phyloP scores from a whole-genome alignment of 2,888 invertebrate species.

The Sepioteuthis lessoniana region DNA sequence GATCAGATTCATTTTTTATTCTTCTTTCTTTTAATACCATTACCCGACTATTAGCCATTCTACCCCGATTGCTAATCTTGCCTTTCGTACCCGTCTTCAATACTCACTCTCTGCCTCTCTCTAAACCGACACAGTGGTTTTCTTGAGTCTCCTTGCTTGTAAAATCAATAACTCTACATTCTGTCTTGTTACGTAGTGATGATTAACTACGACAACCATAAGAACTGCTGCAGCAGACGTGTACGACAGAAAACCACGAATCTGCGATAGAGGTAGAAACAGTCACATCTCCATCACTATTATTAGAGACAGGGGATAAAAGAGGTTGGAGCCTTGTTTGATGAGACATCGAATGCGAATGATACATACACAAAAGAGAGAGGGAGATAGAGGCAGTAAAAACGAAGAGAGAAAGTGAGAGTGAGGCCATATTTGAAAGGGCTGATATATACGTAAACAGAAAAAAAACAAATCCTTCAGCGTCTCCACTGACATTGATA shows the following conservation, averaged over 20 bases:
- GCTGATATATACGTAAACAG: too few relatives aligned
- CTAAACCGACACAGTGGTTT: not conserved
- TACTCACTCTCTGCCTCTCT: not conserved
- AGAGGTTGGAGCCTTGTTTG: not conserved
- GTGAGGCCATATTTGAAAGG: too few relatives aligned
- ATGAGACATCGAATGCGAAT: not conserved
- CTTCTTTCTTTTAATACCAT: too few relatives aligned
- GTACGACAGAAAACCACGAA: not conserved
- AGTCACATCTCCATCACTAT: too few relatives aligned
- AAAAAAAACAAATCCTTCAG: too few relatives aligned
- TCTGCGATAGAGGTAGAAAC: too few relatives aligned
- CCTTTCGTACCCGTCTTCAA: not conserved
- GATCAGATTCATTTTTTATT: too few relatives aligned
- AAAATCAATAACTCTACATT: not conserved
- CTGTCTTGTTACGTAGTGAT: not conserved
- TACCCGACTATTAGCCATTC: too few relatives aligned
- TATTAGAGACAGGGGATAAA: too few relatives aligned
- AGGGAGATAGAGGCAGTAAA: not conserved
- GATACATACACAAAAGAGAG: too few relatives aligned
- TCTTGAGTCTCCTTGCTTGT: not conserved
- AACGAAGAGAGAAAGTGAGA: not conserved
- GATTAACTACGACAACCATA: not conserved
- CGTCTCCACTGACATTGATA: too few relatives aligned
- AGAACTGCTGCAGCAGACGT: not conserved
- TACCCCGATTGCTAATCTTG: not conserved